Evolutionary conservation across 1,140 invertebrate genomes (phyloP), one percentile per base, ranked within the genome.

Genomic region (Elymnias hypermnestra): DNA sequence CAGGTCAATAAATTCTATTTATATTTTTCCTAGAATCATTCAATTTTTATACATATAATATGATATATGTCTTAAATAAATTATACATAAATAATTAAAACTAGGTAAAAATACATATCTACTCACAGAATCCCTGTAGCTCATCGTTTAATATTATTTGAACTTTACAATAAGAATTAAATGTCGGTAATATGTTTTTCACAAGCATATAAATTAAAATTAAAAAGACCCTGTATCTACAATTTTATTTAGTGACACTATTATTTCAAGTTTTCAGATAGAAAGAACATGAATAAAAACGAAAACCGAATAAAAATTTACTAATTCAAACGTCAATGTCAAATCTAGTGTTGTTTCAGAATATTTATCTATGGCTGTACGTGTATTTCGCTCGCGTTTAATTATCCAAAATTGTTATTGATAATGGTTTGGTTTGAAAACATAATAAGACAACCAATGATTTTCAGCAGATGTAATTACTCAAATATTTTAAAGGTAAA

Each of bases 61-160:
- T 13, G 8, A 1, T n/a, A 33, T 33, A 4, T 2, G 8, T 5
- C n/a, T 13, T 10, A 2, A 5, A 15, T 5, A 3, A 14, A 14
- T 33, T n/a, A n/a, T n/a, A n/a, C n/a, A n/a, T n/a, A n/a, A n/a
- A 33, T 40, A 37, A 48, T 43, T 37, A 44, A 21, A 43, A 28
- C 39, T 18, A 29, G 14, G 8, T 23, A 43, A 21, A 25, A 31
- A 15, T 38, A 29, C 3, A 54, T 21, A 17, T 39, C 37, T 60
- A 72, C 78, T 78, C 57, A 81, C 79, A 39, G 74, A 62, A 62
- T 83, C 79, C 39, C 79, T 72, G 59, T 83, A 83, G 65, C 72
- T 83, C 78, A 83, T 83, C 51, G 62, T 79, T 15, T 2, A 14
- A 31, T 10, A 6, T 1, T 6, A 31, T 15, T 0, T n/a, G n/a